These are phyloP conservation scores for Chirona hameri DNA, from an alignment of 2,888 invertebrate species.

Conservation along the genomic window DNA sequence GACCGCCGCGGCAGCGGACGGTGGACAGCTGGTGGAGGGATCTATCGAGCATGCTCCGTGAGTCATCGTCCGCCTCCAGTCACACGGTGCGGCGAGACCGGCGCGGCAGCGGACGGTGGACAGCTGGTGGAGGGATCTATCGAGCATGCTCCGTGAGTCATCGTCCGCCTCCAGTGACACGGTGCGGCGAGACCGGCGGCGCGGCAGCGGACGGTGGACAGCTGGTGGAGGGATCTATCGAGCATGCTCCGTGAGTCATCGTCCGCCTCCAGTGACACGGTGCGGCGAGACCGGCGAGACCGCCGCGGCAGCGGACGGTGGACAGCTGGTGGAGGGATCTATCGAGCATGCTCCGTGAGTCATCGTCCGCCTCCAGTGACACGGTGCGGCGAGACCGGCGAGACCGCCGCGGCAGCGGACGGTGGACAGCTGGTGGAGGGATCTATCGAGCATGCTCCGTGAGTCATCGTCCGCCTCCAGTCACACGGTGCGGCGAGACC, in stretches of 20 bases:
- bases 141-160: too few species aligned
- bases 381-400: neutral
- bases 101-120: neutral
- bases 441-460: too few species aligned
- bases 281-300: neutral
- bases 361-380: neutral
- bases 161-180: neutral
- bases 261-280: neutral
- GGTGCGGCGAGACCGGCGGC: neutral
- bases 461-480: neutral
- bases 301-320: neutral
- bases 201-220: neutral
- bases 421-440: neutral
- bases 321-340: neutral
- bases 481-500: neutral
- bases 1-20: neutral
- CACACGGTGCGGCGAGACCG: neutral
- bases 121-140: too few species aligned
- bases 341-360: too few species aligned
- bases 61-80: neutral
- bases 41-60: too few species aligned
- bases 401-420: neutral
- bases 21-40: neutral
- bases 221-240: too few species aligned
- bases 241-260: too few species aligned